A percentile compares a stretch with the other conserved stretches of the same genome.
phyloP scores from a whole-genome alignment of 53 echinoderm and acorn worm genomes.

The Stichopus horrens region DNA sequence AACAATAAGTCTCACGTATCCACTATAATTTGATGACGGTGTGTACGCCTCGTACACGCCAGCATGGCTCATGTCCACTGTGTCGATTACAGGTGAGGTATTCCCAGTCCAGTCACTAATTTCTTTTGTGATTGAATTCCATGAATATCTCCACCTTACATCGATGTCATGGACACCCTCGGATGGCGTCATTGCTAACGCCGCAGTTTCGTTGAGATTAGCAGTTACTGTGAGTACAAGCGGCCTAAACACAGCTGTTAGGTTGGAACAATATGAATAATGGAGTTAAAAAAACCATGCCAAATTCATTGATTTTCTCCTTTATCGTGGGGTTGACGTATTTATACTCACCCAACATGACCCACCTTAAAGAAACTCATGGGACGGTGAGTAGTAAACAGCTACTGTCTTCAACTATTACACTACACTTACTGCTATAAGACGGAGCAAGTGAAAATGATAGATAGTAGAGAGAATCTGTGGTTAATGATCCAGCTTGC shows the following conservation, averaged over 20 bases:
- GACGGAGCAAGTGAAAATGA: no score
- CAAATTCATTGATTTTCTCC: no score
- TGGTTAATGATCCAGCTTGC: no score
- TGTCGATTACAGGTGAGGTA: background rate
- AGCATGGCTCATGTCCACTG: background rate
- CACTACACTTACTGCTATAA: no score
- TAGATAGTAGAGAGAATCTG: no score
- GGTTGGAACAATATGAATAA: background rate
- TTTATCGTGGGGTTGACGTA: no score
- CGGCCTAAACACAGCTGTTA: conserved; percentile 17
- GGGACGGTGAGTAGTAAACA: no score
- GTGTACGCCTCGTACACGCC: conserved; percentile 36
- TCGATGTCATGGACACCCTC: no score
- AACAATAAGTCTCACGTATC: conserved; percentile 27
- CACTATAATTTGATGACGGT: background rate
- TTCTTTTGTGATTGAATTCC: background rate
- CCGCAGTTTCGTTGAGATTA: conserved; percentile 5
- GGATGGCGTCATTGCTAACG: background rate
- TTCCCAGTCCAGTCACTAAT: background rate
- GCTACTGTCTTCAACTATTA: no score
- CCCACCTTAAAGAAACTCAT: no score
- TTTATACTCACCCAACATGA: no score
- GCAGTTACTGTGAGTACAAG: conserved; percentile 2
- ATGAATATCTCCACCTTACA: background rate
- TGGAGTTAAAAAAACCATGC: no score